Percentiles rank a stretch among this genome's conserved stretches.
These are phyloP conservation scores for Trachelipus rathkii DNA, from an alignment of 1,140 invertebrate species.

Conservation along the genomic window DNA sequence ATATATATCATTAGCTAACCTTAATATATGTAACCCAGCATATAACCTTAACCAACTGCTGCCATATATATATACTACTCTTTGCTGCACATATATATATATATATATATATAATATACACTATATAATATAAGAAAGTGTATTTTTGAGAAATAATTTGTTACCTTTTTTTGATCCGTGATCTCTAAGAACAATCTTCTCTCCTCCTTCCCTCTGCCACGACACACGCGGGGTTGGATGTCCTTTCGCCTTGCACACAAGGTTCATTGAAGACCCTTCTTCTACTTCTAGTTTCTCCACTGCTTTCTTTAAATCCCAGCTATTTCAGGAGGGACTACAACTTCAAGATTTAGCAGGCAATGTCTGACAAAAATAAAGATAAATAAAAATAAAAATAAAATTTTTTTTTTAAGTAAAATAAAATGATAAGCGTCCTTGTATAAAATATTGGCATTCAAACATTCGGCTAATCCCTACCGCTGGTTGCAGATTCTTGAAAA, in stretches of 20 bases:
- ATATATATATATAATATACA: conserved; percentile 7
- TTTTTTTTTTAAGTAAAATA: too few relatives aligned
- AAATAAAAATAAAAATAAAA: too few relatives aligned
- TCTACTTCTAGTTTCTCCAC: conserved; percentile 59
- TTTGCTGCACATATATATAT: conserved; percentile 18
- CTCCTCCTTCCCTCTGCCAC: conserved; percentile 36
- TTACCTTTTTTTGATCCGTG: conserved; percentile 29
- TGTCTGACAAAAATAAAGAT: too few relatives aligned
- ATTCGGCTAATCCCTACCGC: too few relatives aligned
- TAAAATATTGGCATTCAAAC: too few relatives aligned
- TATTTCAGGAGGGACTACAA: conserved; percentile 79
- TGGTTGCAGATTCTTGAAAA: too few relatives aligned
- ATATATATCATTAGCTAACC: too few relatives aligned
- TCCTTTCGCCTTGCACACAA: conserved; percentile 58
- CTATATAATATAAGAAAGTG: neutral
- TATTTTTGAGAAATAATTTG: neutral
- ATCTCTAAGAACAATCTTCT: conserved; percentile 31
- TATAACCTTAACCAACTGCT: too few relatives aligned
- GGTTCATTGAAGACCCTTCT: conserved; percentile 70
- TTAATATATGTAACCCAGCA: too few relatives aligned
- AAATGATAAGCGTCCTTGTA: too few relatives aligned
- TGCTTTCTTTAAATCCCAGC: conserved; percentile 61
- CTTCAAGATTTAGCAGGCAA: too few relatives aligned
- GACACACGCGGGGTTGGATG: conserved; percentile 67
- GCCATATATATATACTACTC: too few relatives aligned